Conservation (phyloP, 1,140 invertebrate genomes). For the Drosophila repleta region DNA sequence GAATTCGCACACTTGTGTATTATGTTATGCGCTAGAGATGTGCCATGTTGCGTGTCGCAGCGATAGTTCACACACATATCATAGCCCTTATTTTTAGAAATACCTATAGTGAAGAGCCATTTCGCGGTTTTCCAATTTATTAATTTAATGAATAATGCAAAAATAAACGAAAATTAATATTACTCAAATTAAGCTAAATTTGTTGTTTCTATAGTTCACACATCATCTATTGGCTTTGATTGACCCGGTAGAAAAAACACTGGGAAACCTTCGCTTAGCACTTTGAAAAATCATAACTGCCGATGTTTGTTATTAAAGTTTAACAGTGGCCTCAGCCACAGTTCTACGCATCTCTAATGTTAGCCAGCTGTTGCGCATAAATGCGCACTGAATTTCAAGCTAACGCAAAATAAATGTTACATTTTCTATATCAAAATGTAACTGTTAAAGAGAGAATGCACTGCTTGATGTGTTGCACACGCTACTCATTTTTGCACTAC, state of each 20-base stretch:
- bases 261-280: background rate
- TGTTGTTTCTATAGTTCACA: too few relatives aligned
- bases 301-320: background rate
- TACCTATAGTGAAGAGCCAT: too few relatives aligned
- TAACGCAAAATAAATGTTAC: too few relatives aligned
- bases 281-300: background rate
- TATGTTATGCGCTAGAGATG: conserved; percentile 30
- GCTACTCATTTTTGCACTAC: conserved; percentile 12
- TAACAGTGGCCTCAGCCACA: background rate
- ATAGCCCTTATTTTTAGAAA: too few relatives aligned
- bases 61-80: conserved; percentile 16
- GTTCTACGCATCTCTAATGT: conserved; percentile 8
- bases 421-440: background rate
- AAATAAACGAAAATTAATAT: too few relatives aligned
- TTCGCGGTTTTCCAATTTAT: too few relatives aligned
- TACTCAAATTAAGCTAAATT: too few relatives aligned
- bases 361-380: background rate
- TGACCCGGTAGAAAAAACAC: background rate
- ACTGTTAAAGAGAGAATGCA: background rate
- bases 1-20: conserved; percentile 41
- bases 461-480: background rate
- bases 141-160: too few relatives aligned
- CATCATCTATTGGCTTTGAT: background rate
- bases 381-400: too few relatives aligned
- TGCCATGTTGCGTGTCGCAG: conserved; percentile 4